Evolutionary conservation across 2,888 invertebrate species (phyloP), one percentile per base, ranked within the genome.

Genomic region (Anthrax anthrax): DNA sequence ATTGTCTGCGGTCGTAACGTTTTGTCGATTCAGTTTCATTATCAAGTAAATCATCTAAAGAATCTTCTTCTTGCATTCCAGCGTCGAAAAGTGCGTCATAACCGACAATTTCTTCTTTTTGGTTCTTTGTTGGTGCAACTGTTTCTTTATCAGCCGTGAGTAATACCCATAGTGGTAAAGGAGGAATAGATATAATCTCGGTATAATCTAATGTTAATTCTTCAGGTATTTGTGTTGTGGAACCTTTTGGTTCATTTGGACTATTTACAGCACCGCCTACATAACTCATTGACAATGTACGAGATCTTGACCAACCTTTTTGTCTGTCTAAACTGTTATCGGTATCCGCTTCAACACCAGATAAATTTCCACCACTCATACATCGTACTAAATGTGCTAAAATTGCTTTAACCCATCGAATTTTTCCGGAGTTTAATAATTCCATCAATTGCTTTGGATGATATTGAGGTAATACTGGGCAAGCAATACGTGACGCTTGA

Each of bases 391-490:
- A 75, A 74, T 99, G 97, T 1, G 92, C 86, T 39, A 99, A 74
- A 52, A 99, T 98, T 1, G 97, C 97, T 64, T 97, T 96, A 0
- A 98, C 98, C 81, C 97, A 89, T 59, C 91, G 76, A 55, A 94
- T 95, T 71, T 95, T 96, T 4, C 98, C 98, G 45, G 95, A 96
- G 70, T 97, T 97, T 27, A 99, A 74, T 37, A 99, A 70, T 62
- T 98, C 98, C 88, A 98, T 96, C 34, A 99, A 72, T 60, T 97
- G 97, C 60, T 96, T 96, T 0, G 98, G 98, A 70, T 99, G 98
- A 65, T 98, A 99, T 60, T 99, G 98, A 0, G 98, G 98, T 49
- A 98, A 71, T 38, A 97, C 95, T 0, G 97, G 97, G 58, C 94
- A 97, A 1, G 96, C 95, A 62, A 96, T 87, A 51, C 95, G 78